These are phyloP conservation scores for Spialia ferax DNA, from an alignment of 2,888 invertebrate species.

Conservation along the genomic window DNA sequence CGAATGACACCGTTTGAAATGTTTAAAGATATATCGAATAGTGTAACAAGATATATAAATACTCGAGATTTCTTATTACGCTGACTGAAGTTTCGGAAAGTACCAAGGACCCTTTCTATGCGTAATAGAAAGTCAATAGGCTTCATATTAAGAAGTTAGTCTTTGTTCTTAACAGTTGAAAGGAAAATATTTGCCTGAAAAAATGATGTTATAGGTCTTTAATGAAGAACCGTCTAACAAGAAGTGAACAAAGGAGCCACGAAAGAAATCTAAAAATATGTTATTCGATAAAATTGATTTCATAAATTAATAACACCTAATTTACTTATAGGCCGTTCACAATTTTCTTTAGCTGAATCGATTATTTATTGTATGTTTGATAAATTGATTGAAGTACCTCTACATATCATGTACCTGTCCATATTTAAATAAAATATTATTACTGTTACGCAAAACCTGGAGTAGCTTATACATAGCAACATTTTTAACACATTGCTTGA, in stretches of 20 bases:
- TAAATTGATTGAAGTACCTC: too few relatives aligned
- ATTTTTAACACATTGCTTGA: too few relatives aligned
- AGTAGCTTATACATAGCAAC: too few relatives aligned
- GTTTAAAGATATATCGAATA: not conserved
- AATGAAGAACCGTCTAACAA: not conserved
- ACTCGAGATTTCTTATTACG: not conserved
- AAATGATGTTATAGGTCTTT: not conserved
- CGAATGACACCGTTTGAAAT: not conserved
- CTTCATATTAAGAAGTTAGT: not conserved
- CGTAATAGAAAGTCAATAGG: not conserved
- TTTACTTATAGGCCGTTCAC: too few relatives aligned
- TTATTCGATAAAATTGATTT: too few relatives aligned
- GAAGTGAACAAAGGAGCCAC: not conserved
- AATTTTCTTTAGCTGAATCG: too few relatives aligned
- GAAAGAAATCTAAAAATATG: not conserved
- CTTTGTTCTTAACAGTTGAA: not conserved
- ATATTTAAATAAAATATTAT: too few relatives aligned
- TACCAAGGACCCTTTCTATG: not conserved
- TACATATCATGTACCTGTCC: too few relatives aligned
- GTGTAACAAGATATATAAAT: not conserved
- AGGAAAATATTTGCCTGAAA: not conserved
- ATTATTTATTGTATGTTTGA: too few relatives aligned
- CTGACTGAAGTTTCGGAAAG: not conserved
- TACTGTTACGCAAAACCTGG: too few relatives aligned
- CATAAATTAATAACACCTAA: too few relatives aligned